Evolutionary conservation across 2,797 vertebrate genomes (phyloP).

Genomic region (Takifugu ocellatus): DNA sequence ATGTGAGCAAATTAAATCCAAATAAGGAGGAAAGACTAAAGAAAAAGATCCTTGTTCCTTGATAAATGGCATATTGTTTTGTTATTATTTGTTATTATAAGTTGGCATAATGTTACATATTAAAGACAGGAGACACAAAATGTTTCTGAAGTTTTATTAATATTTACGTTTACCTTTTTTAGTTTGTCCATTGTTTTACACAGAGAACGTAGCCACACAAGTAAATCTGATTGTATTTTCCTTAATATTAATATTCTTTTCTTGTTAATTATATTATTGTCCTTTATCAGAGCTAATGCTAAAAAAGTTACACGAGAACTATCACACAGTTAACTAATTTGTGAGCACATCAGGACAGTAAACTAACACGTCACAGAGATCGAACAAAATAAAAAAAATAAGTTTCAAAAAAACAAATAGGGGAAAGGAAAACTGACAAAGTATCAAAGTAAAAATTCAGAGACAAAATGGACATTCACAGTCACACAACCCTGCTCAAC

Average conservation of each 20-base stretch:
- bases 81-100: no score
- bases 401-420: constrained; percentile 21
- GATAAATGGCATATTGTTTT: no score
- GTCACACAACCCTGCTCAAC: constrained; percentile 52
- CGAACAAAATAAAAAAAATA: constrained; percentile 27
- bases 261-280: constrained; percentile 70
- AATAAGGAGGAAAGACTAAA: no score
- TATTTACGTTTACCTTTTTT: constrained; percentile 60
- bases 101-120: constrained; percentile 1
- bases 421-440: constrained; percentile 28
- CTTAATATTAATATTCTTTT: constrained; percentile 48
- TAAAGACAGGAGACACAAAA: constrained; percentile 22
- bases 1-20: no score
- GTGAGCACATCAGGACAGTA: constrained; percentile 67
- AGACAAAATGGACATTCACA: constrained; percentile 61
- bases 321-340: constrained; percentile 72
- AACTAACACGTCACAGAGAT: constrained; percentile 72
- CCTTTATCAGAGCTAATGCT: constrained; percentile 72
- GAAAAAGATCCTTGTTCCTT: no score
- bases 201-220: constrained; percentile 77
- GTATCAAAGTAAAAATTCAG: constrained; percentile 40
- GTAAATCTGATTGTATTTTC: constrained; percentile 69
- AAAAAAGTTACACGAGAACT: constrained; percentile 77
- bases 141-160: constrained; percentile 71
- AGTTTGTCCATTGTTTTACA: constrained; percentile 73